Evolutionary conservation across 1,140 invertebrate genomes (phyloP).

Genomic region (Chlorops oryzae): DNA sequence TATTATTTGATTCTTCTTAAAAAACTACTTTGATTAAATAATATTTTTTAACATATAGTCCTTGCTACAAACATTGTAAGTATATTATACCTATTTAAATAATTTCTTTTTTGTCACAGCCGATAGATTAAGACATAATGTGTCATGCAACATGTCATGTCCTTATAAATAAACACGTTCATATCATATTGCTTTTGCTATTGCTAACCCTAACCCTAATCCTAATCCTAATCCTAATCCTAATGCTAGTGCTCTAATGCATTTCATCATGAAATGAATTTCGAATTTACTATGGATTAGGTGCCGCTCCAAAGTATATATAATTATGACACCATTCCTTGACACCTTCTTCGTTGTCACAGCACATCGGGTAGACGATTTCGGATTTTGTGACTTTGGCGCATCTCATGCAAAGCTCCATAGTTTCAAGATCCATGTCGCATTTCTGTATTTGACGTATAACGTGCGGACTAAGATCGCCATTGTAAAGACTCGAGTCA

Average conservation of each 20-base stretch:
- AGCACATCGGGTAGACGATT: slow-evolving; percentile 51
- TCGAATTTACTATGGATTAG: too few species aligned
- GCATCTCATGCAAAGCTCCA: slow-evolving; percentile 50
- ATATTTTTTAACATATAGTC: too few species aligned
- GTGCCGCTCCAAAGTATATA: too few species aligned
- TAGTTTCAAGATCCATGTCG: slow-evolving; percentile 27
- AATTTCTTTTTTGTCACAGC: not conserved
- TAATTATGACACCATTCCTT: slow-evolving; percentile 48
- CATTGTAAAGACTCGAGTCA: slow-evolving; percentile 27
- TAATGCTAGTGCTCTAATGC: too few species aligned
- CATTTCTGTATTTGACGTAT: slow-evolving; percentile 38
- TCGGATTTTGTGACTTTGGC: slow-evolving; percentile 50
- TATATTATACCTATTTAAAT: slow-evolving; percentile 1
- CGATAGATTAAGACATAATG: not conserved
- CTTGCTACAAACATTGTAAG: not conserved
- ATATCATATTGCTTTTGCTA: too few species aligned
- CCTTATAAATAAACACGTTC: too few species aligned
- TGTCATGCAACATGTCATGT: too few species aligned
- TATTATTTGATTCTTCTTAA: too few species aligned
- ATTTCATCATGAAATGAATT: too few species aligned
- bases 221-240: too few species aligned
- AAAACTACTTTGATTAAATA: too few species aligned
- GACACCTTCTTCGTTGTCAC: slow-evolving; percentile 44
- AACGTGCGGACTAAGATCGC: slow-evolving; percentile 29
- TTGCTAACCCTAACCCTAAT: too few species aligned